Evolutionary conservation across 2,888 invertebrate species (phyloP).

Genomic region (Drosophila subsilvestris): DNA sequence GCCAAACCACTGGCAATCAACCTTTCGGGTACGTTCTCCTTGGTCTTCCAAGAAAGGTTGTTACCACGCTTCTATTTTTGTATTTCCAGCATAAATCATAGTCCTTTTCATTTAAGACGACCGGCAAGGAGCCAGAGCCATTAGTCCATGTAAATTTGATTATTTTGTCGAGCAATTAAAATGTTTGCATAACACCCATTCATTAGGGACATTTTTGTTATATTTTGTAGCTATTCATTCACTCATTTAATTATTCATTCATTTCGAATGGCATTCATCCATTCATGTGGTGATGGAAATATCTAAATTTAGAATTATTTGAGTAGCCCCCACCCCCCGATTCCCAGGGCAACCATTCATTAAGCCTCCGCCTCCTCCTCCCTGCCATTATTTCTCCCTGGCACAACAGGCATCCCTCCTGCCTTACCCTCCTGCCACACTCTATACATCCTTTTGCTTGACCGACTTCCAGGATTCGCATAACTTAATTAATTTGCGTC

Average conservation of each 20-base stretch:
- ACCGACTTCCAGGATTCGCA: constrained; percentile 38
- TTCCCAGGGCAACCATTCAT: too few species aligned
- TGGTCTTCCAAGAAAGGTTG: too few species aligned
- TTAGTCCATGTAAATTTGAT: neutral
- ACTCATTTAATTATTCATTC: constrained; percentile 8
- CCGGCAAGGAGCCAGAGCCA: neutral
- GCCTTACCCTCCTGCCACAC: neutral
- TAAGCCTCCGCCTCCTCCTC: too few species aligned
- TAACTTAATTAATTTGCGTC: constrained; percentile 77
- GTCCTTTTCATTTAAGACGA: too few species aligned
- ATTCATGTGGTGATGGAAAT: constrained; percentile 10
- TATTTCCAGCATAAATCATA: too few species aligned
- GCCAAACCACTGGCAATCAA: too few species aligned
- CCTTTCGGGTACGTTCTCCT: too few species aligned
- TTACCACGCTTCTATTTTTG: too few species aligned
- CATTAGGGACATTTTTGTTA: neutral
- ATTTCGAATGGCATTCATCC: constrained; percentile 7
- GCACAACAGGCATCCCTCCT: neutral
- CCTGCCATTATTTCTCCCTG: neutral
- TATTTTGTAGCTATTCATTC: neutral
- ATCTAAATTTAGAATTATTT: constrained; percentile 40
- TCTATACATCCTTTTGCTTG: constrained; percentile 3
- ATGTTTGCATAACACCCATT: neutral
- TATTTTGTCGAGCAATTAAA: neutral
- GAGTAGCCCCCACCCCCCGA: constrained; percentile 19